Evolutionary conservation across 2,888 invertebrate species (phyloP).

Genomic region (Agriopis leucophaearia): DNA sequence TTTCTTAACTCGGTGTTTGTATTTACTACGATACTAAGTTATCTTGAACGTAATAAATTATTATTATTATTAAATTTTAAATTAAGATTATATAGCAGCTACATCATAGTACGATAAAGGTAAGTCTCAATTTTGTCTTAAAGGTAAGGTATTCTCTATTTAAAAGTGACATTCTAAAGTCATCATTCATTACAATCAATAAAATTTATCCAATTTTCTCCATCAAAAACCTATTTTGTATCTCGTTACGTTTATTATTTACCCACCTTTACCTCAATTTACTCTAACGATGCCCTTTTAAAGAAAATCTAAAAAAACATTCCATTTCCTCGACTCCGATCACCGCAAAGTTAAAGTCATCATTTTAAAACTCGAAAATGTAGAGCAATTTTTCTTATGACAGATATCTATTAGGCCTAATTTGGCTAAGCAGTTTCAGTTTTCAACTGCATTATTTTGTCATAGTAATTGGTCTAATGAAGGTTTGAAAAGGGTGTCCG

Average conservation of each 20-base stretch:
- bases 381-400: slow-evolving; percentile 35
- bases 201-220: slow-evolving; percentile 61
- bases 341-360: slow-evolving; percentile 47
- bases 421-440: slow-evolving; percentile 37
- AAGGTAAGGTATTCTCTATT: too few relatives aligned
- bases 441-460: slow-evolving; percentile 45
- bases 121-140: too few relatives aligned
- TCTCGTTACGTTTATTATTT: slow-evolving; percentile 66
- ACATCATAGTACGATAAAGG: too few relatives aligned
- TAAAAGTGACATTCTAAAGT: too few relatives aligned
- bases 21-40: too few relatives aligned
- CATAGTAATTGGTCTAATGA: slow-evolving; percentile 74
- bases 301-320: slow-evolving; percentile 70
- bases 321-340: slow-evolving; percentile 60
- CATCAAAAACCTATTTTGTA: slow-evolving; percentile 53
- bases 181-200: slow-evolving; percentile 53
- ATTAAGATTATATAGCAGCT: too few relatives aligned
- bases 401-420: slow-evolving; percentile 38
- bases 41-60: too few relatives aligned
- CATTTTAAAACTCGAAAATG: slow-evolving; percentile 22
- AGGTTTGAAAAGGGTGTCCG: slow-evolving; percentile 74
- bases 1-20: too few relatives aligned
- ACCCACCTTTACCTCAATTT: slow-evolving; percentile 76
- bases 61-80: too few relatives aligned
- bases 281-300: slow-evolving; percentile 72